phyloP scores from a whole-genome alignment of 2,797 vertebrate species.

The Rhabdomys pumilio region DNA sequence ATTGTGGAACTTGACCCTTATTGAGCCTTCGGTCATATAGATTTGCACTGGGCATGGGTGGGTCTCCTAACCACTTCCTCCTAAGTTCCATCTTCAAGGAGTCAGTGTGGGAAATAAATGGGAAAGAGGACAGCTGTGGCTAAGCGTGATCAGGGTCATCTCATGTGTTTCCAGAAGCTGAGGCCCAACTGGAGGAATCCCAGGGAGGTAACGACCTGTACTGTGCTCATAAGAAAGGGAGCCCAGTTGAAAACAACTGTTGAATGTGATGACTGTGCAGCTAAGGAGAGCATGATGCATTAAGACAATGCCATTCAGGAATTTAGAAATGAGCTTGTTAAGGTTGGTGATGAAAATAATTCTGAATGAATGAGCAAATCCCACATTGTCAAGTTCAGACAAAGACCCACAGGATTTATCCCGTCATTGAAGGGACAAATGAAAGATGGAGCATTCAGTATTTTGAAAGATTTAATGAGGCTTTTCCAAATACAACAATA shows the following conservation, averaged over 20 bases:
- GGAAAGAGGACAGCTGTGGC: not conserved
- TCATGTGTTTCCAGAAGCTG: not conserved
- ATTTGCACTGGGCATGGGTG: not conserved
- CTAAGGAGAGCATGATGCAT: conserved; percentile 49
- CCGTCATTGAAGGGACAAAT: conserved; percentile 52
- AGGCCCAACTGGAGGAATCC: not conserved
- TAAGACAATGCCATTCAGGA: conserved; percentile 57
- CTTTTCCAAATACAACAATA: not conserved
- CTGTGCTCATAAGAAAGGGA: not conserved
- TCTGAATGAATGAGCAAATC: conserved; percentile 67
- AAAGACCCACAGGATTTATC: conserved; percentile 27
- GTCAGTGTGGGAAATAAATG: not conserved
- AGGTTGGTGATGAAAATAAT: conserved; percentile 58
- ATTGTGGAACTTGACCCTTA: not conserved
- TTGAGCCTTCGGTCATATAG: not conserved
- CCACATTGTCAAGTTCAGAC: conserved; percentile 7
- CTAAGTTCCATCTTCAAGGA: not conserved
- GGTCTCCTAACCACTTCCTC: not conserved
- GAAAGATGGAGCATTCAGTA: conserved; percentile 40
- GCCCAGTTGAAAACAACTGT: not conserved
- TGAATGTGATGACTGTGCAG: conserved; percentile 61
- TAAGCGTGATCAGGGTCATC: not conserved
- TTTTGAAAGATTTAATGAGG: conserved; percentile 62
- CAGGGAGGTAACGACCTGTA: not conserved
- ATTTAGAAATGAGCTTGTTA: conserved; percentile 53